Evolutionary conservation across 1,140 invertebrate genomes (phyloP).

Genomic region (Zaprionus africanus): DNA sequence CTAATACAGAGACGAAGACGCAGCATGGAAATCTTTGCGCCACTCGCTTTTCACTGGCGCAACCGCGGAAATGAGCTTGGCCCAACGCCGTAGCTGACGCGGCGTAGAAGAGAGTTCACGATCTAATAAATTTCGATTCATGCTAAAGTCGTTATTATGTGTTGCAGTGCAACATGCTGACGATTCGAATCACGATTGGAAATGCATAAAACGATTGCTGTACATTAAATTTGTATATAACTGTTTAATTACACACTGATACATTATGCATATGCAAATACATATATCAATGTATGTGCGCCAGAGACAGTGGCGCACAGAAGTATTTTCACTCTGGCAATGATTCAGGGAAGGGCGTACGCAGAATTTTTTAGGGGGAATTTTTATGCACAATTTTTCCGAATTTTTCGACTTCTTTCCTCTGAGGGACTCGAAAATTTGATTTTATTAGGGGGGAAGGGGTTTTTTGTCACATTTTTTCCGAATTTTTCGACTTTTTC

Average conservation of each 20-base stretch:
- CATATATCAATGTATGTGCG: not conserved
- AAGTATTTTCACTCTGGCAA: not conserved
- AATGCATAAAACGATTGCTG: conserved; percentile 1
- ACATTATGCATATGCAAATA: not conserved
- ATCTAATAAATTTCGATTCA: conserved; percentile 71
- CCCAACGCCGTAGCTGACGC: conserved; percentile 2
- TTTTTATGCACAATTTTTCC: too few species aligned
- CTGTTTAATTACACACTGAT: conserved; percentile 5
- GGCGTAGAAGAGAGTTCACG: conserved; percentile 64
- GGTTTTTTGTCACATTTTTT: too few species aligned
- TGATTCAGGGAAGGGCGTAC: too few species aligned
- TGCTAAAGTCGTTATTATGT: conserved; percentile 44
- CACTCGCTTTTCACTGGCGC: conserved; percentile 57
- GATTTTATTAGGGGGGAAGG: too few species aligned
- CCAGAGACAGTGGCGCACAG: not conserved
- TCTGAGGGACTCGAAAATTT: too few species aligned
- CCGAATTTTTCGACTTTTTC: too few species aligned
- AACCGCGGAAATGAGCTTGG: conserved; percentile 65
- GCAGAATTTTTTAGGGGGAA: too few species aligned
- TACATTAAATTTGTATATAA: not conserved
- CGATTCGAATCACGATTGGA: conserved; percentile 1
- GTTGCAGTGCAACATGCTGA: not conserved
- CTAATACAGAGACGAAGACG: not conserved
- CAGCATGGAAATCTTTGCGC: conserved; percentile 71
- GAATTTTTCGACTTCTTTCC: too few species aligned